Conservation (phyloP, 2,888 invertebrate genomes). For the Zhuqinia jingwanae region DNA sequence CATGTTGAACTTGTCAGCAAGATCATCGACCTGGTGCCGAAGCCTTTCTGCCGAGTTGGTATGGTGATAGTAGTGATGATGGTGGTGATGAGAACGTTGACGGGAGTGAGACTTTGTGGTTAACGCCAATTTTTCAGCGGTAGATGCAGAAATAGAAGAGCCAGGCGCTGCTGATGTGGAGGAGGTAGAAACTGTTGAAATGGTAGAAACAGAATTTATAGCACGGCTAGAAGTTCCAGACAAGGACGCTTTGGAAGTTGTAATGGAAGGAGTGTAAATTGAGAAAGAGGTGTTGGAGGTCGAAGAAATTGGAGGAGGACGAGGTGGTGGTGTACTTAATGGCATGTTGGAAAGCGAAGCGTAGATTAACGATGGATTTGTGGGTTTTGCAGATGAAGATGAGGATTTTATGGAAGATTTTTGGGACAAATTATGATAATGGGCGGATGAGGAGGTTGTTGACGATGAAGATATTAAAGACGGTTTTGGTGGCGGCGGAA, state of each 20-base stretch:
- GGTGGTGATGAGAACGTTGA: slow-evolving; percentile 58
- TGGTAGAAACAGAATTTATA: not conserved
- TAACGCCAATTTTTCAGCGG: slow-evolving; percentile 18
- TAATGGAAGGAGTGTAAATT: slow-evolving; percentile 5
- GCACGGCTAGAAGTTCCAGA: not conserved
- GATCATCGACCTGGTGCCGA: slow-evolving; percentile 59
- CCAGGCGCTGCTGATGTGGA: not conserved
- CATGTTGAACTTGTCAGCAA: slow-evolving; percentile 70
- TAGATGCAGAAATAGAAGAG: not conserved
- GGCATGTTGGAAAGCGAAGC: slow-evolving; percentile 57
- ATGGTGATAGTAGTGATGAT: slow-evolving; percentile 68
- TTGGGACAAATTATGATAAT: slow-evolving; percentile 35
- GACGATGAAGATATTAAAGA: slow-evolving; percentile 26
- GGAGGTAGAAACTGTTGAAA: slow-evolving; percentile 17
- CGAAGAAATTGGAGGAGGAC: not conserved
- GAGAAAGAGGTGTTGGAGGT: not conserved
- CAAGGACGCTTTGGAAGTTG: not conserved
- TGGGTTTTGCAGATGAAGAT: slow-evolving; percentile 29
- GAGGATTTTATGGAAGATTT: slow-evolving; percentile 12
- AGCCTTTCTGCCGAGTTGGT: slow-evolving; percentile 65
- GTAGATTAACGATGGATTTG: slow-evolving; percentile 61
- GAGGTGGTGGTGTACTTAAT: slow-evolving; percentile 16
- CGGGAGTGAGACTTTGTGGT: not conserved
- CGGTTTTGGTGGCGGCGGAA: slow-evolving; percentile 68
- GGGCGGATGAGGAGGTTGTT: not conserved